Evolutionary conservation across 1,140 invertebrate genomes (phyloP), one percentile per base, ranked within the genome.

Genomic region (Saccostrea echinata): DNA sequence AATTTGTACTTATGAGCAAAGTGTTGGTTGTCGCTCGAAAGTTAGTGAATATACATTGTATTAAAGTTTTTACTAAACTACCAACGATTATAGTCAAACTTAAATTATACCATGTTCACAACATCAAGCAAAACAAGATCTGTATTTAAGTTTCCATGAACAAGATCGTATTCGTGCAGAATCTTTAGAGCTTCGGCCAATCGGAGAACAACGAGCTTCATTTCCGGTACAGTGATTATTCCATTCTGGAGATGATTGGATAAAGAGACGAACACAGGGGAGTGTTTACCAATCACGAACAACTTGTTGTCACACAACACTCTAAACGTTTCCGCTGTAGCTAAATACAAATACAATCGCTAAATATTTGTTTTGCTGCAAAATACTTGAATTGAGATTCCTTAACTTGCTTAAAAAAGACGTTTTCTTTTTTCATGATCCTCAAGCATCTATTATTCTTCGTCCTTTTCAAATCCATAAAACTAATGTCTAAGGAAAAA

Each of bases 151-250:
- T 27, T 27, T 8, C 85, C 85, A 3, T 55, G 85, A 13, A 86
- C n/a, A 0, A 53, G 30, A n/a, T 80, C 76, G 16, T 61, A 68
- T 30, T 81, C 52, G 53, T 86, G 85, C 11, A 86, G 52, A 30
- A 86, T 80, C 9, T 76, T 51, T 3, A 86, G n/a, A 1, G 68
- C 64, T 21, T 55, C 64, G 6, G 85, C 71, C 27, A 86, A 30
- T 43, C 71, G 33, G 21, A 21, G 21, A n/a, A 86, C 85, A 3
- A 86, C 30, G 18, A 35, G 13, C 18, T 76, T 76, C 52, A 86
- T 86, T 21, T 53, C 35, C 27, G n/a, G 24, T 52, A 86, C 71
- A n/a, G 51, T 33, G 0, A 76, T 68, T 53, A 12, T 27, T 6
- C 53, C 27, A 9, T n/a, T 53, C n/a, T 52, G 64, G 24, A 81